Percentiles rank a stretch among this genome's conserved stretches.
phyloP scores from a whole-genome alignment of 2,113 vertebrate genomes.

The Zosterops borbonicus region DNA sequence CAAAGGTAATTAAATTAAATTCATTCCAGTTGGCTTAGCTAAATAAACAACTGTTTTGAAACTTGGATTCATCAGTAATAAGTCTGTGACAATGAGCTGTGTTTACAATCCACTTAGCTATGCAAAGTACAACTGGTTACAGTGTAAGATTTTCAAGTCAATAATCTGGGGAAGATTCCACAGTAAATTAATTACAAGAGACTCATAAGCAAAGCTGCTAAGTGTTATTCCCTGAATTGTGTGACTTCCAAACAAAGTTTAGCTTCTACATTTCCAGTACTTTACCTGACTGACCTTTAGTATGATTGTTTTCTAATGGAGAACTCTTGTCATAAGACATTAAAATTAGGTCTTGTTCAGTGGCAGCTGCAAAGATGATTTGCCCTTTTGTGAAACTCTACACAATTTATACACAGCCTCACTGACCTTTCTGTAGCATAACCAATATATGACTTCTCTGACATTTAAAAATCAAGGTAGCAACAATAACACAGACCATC shows the following conservation, averaged over 20 bases:
- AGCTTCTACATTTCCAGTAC: neutral
- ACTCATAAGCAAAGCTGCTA: neutral
- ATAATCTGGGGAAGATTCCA: neutral
- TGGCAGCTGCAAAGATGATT: conserved; percentile 44
- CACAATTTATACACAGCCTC: conserved; percentile 20
- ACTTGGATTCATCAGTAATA: neutral
- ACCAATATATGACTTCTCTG: conserved; percentile 27
- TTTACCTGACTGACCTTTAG: conserved; percentile 25
- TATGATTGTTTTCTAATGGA: conserved; percentile 42
- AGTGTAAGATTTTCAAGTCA: neutral
- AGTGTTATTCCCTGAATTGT: neutral
- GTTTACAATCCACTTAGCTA: conserved; percentile 10
- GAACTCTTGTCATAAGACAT: conserved; percentile 26
- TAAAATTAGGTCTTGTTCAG: conserved; percentile 44
- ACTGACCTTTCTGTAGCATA: conserved; percentile 51
- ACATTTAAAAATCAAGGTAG: conserved; percentile 51
- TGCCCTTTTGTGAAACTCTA: conserved; percentile 58
- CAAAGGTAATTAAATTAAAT: conserved; percentile 29
- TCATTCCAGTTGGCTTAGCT: conserved; percentile 33
- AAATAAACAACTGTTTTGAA: conserved; percentile 47
- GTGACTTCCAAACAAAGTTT: conserved; percentile 4
- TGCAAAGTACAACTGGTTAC: neutral
- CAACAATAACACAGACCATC: neutral
- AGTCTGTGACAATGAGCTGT: neutral
- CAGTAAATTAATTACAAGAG: neutral